Base-by-base conservation (phyloP, 2,888 invertebrate species). In the Caenorhabditis sp. region DNA sequence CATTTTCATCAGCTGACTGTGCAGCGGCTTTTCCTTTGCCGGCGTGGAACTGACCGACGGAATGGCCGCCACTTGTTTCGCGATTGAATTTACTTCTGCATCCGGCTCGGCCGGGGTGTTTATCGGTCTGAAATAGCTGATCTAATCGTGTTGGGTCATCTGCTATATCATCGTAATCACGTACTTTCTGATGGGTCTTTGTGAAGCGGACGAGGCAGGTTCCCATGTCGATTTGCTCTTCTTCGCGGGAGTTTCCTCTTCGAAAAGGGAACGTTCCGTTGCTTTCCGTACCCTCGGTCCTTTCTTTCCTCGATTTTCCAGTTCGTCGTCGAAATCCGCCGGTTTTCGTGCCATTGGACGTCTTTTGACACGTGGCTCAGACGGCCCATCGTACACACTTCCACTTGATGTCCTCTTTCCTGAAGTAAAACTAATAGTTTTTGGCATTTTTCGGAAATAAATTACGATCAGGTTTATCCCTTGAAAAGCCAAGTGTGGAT, bases 271-370 rank as follows among this genome's bases (percentile, higher is more conserved):
- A 5, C 27, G 32, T 17, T 52, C 45, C 15, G 24, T 22, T 5
- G 70, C 59, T 37, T 50, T 59, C 8, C 70, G 56, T 1, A 43
- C 39, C 52, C 53, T 52, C 11, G 70, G 59, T n/a, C 70, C 70
- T 39, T 53, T 70, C 27, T 13, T 70, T 1, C 35, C 45, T 8
- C 27, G 27, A 13, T 46, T 52, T 13, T 53, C 46, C 53, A 70
- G 53, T 35, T 70, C 70, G 2, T 59, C 59, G 9, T 59, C 59
- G 17, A 70, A 59, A 11, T 70, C 37, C 4, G 43, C 27, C n/a
- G 9, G n/a, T 15, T 24, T 43, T 6, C 9, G n/a, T 9, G 53
- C 43, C 5, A 39, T 9, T 9, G 70, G 70, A 20, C 68, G 58
- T 52, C 53, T 52, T n/a, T 59, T 70, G 11, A 35, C 53, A 22